Conservation (phyloP, 53 echinoderm and acorn worm species). For the Crossaster papposus region DNA sequence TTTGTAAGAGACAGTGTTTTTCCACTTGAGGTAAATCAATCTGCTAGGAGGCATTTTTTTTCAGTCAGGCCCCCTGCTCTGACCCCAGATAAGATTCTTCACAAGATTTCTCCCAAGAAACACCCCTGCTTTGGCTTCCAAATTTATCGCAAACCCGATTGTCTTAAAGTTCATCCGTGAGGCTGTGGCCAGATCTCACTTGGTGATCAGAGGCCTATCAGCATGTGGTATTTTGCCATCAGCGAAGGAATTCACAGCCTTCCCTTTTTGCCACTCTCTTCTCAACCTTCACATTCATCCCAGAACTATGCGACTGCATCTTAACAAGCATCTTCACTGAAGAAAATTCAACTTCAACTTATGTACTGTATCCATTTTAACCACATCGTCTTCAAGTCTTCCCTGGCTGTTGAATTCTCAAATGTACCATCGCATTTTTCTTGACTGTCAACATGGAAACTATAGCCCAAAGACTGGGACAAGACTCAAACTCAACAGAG, state of each 20-base stretch:
- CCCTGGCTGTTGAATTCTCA: not conserved
- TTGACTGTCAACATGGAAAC: not conserved
- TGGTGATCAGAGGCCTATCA: not conserved
- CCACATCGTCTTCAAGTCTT: not conserved
- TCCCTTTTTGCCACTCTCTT: not conserved
- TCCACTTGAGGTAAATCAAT: not conserved
- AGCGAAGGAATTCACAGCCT: not conserved
- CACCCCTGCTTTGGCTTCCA: not conserved
- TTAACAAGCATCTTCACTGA: not conserved
- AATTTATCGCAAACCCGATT: not conserved
- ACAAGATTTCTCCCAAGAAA: not conserved
- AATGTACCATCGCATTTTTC: not conserved
- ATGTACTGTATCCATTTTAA: not conserved
- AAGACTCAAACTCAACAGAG: not conserved
- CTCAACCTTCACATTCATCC: not conserved
- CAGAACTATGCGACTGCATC: not conserved
- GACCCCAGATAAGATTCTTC: not conserved
- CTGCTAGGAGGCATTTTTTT: not conserved
- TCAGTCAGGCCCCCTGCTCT: slow-evolving; percentile 1
- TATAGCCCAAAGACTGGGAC: not conserved
- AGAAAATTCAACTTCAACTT: not conserved
- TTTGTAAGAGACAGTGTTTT: not conserved
- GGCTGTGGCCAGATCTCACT: not conserved
- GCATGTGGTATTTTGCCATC: slow-evolving; percentile 2
- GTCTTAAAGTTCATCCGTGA: not conserved